Evolutionary conservation across 2,888 invertebrate species (phyloP).

Genomic region (Polyommatus icarus): DNA sequence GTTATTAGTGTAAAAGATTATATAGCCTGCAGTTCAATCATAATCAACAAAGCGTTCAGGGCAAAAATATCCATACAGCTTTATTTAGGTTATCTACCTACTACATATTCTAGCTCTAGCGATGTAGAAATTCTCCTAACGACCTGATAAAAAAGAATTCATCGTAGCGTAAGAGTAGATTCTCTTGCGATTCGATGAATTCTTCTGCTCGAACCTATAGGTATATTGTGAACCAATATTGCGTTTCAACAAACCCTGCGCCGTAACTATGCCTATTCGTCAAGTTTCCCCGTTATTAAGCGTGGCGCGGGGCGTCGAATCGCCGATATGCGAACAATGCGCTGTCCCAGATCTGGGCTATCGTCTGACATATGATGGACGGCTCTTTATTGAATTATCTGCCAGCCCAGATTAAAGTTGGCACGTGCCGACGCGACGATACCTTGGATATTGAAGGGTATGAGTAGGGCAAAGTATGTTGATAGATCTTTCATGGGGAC

Average conservation of each 20-base stretch:
- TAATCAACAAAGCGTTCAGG: background rate
- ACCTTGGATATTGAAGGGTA: slow-evolving; percentile 16
- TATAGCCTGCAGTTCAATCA: background rate
- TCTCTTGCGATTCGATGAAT: background rate
- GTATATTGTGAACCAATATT: background rate
- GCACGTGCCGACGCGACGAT: background rate
- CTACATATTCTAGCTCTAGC: background rate
- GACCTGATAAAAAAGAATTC: background rate
- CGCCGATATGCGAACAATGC: slow-evolving; percentile 20
- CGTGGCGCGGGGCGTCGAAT: background rate
- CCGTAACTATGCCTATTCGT: slow-evolving; percentile 14
- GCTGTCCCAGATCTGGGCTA: slow-evolving; percentile 20
- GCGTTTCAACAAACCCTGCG: background rate
- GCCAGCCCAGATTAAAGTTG: slow-evolving; percentile 7
- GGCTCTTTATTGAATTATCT: slow-evolving; percentile 28
- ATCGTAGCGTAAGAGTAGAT: too few species aligned
- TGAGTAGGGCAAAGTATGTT: background rate
- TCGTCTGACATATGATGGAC: slow-evolving; percentile 23
- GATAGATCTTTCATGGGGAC: background rate
- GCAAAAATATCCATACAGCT: background rate
- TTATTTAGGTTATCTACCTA: background rate
- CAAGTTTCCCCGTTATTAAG: slow-evolving; percentile 11
- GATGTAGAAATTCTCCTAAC: background rate
- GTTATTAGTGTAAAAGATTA: too few species aligned
- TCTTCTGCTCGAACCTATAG: background rate